A percentile compares a stretch with the other conserved stretches of the same genome.
Evolutionary conservation across 2,888 invertebrate species (phyloP).

Genomic region (Andrena trimmerana): DNA sequence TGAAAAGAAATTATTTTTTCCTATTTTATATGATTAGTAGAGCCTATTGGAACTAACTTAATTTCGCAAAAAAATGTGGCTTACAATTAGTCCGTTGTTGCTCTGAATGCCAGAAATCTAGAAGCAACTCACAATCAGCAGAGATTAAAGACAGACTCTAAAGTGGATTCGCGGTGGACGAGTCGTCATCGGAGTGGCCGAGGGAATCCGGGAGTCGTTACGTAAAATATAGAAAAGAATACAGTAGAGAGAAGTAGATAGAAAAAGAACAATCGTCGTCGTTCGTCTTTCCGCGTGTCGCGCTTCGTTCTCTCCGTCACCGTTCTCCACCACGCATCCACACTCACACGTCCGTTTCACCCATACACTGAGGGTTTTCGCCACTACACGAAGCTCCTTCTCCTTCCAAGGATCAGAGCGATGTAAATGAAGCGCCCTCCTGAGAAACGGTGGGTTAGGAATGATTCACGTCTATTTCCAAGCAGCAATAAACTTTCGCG

Average conservation of each 20-base stretch:
- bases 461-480: conserved; percentile 59
- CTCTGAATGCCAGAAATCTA: not conserved
- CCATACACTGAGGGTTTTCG: not conserved
- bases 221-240: no score
- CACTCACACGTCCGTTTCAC: no score
- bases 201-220: not conserved
- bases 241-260: no score
- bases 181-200: not conserved
- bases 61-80: not conserved
- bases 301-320: no score
- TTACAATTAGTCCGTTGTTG: not conserved
- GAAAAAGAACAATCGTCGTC: no score
- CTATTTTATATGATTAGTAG: no score
- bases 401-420: not conserved
- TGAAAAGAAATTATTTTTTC: no score
- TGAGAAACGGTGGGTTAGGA: conserved; percentile 8
- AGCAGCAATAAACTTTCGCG: conserved; percentile 40
- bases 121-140: not conserved
- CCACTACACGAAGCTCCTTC: not conserved
- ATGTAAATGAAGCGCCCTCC: conserved; percentile 30
- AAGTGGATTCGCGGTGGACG: conserved; percentile 7
- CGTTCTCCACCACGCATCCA: no score
- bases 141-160: conserved; percentile 1
- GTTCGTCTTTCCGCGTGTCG: no score
- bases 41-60: no score